Evolutionary conservation across 2,888 invertebrate genomes (phyloP).

Genomic region (Ecdyonurus torrentis): DNA sequence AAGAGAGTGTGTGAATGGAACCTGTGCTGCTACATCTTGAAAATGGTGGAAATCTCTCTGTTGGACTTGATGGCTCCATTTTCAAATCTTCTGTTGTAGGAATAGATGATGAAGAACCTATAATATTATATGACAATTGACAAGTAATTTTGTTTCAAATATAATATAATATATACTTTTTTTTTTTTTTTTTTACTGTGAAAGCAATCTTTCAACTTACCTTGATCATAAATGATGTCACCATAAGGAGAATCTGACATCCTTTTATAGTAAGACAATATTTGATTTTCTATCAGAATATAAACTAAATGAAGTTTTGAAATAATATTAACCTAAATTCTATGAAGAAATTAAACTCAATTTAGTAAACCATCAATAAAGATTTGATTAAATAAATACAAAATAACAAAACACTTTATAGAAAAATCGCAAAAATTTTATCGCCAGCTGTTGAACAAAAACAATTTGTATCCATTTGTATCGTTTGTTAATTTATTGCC

Average conservation of each 20-base stretch:
- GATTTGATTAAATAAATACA: no score
- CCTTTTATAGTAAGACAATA: background rate
- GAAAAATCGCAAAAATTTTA: background rate
- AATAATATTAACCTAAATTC: no score
- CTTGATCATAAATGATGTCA: background rate
- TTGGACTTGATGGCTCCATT: slow-evolving; percentile 39
- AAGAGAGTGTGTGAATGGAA: slow-evolving; percentile 59
- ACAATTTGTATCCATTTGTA: no score
- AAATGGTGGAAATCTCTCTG: slow-evolving; percentile 35
- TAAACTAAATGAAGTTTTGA: no score
- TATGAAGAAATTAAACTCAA: no score
- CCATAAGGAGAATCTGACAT: slow-evolving; percentile 4
- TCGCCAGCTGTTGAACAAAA: background rate
- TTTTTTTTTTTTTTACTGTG: no score
- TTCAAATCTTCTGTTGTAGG: slow-evolving; percentile 26
- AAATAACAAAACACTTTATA: no score
- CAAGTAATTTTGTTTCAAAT: background rate
- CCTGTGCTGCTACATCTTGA: slow-evolving; percentile 61
- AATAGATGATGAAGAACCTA: slow-evolving; percentile 3
- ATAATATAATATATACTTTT: background rate
- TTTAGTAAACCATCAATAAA: no score
- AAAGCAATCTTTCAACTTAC: no score
- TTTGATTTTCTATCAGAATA: background rate
- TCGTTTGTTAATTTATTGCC: no score
- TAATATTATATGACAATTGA: background rate